Evolutionary conservation across 1,140 invertebrate genomes (phyloP), one percentile per base, ranked within the genome.

Genomic region (Andricus grossulariae): DNA sequence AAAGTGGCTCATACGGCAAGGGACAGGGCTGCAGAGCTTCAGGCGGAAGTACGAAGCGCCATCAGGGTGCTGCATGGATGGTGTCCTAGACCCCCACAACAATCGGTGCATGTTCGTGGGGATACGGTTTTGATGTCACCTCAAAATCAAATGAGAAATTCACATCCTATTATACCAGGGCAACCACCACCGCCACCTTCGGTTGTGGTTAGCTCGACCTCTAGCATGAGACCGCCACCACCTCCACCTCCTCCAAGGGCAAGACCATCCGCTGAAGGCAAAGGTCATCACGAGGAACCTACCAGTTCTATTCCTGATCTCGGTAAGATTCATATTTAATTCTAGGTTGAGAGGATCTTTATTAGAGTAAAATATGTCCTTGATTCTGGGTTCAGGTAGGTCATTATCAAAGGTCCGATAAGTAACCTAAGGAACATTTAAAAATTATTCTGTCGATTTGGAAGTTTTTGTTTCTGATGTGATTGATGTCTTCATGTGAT

Each of bases 251-350:
- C 92, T 51, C 90, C 90, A 66, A 92, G 92, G 78, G 85, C 87
- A 79, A 88, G 89, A 75, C 84, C 85, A 77, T 87, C 87, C 45
- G 85, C 81, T 71, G 90, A 91, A 79, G 90, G 90, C 76, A 91
- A 90, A 79, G 87, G 84, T 76, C 90, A 91, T 75, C 92, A 94
- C 88, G 95, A 96, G 90, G 95, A 96, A 88, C 95, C 95, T 3
- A 95, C 95, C 54, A 96, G 95, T 90, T 96, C 95, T 78, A 96
- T 96, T 89, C 95, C 95, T 73, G 95, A 96, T 93, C 92, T 96
- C 92, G 95, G 95, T 96, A 86, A 95, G 95, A 92, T 52, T 0
- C 39, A 45, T 13, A 39, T 39, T 32, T 39, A 15, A 39, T 66
- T 39, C 1, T 15, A 39, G 21, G 11, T 15, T 32, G 15, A 32